Base-by-base conservation (phyloP, 1,140 invertebrate species). In the Ceratina calcarata region DNA sequence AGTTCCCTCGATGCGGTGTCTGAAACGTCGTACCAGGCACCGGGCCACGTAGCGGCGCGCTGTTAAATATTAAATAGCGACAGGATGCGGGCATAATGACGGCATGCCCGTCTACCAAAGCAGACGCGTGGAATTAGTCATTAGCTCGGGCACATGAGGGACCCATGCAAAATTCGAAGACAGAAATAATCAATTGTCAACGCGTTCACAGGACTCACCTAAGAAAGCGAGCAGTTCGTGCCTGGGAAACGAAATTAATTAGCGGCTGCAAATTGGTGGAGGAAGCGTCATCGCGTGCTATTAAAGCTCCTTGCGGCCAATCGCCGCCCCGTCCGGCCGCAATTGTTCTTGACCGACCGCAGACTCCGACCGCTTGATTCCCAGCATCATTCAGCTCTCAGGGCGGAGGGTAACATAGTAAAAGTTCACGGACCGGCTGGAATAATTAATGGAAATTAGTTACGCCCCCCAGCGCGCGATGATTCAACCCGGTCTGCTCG, bases 391-490 rank as follows among this genome's bases (percentile, higher is more conserved):
- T 22, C 13, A 15, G 15, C 22, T 15, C 12, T 80, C 20, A 18
- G 32, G 16, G 27, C 53, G 6, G 16, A 13, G 53, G 0, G 0
- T 27, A 57, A 57, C 45, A 20, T 57, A 61, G 51, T 45, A 45
- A 51, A 75, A 76, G 69, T 60, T 62, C 18, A 51, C 3, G 32
- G 15, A 2, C 13, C 51, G 57, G 66, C 57, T 51, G 64, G 74
- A 69, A 82, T 84, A 84, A 84, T 82, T 78, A 82, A 69, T 69
- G 61, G 6, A 32, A 79, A 53, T 79, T 67, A 37, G 16, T 66
- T 53, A 2, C n/a, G 6, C 3, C 4, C 12, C 4, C 37, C 0
- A 45, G 27, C 13, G 27, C 20, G 24, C 3, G 13, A 32, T 0
- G 4, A 2, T 8, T 65, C 27, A 74, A 66, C 4, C 18, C 18